Evolutionary conservation across 1,140 invertebrate species (phyloP).

Genomic region (Drosophila erecta): DNA sequence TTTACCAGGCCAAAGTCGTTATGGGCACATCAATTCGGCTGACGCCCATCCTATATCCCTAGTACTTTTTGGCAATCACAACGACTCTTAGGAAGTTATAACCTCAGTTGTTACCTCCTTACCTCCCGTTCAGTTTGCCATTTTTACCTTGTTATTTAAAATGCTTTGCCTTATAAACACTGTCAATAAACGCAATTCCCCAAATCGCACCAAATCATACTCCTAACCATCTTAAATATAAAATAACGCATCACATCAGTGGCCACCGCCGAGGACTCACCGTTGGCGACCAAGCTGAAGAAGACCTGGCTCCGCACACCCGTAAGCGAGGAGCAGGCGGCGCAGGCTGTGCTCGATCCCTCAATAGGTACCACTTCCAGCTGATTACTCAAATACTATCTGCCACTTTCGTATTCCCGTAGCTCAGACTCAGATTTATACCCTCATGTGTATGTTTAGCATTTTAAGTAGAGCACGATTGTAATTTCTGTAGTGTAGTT

Average conservation of each 20-base stretch:
- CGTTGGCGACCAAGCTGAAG: constrained; percentile 88
- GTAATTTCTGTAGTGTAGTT: constrained; percentile 7
- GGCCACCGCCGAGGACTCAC: constrained; percentile 87
- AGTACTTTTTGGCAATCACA: not conserved
- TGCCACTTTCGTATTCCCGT: constrained; percentile 4
- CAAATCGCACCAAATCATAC: constrained; percentile 17
- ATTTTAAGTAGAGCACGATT: not conserved
- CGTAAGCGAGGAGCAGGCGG: constrained; percentile 87
- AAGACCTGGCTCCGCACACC: constrained; percentile 89
- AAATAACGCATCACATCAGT: constrained; percentile 84
- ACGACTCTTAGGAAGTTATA: constrained; percentile 25
- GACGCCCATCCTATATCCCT: not conserved
- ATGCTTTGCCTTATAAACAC: constrained; percentile 24
- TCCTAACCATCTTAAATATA: constrained; percentile 13
- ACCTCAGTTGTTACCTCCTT: no score
- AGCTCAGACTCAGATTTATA: constrained; percentile 1
- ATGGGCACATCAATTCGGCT: not conserved
- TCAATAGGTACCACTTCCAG: constrained; percentile 85
- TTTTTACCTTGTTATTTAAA: constrained; percentile 14
- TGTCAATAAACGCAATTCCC: constrained; percentile 64
- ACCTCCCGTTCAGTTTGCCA: constrained; percentile 37
- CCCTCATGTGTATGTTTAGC: not conserved
- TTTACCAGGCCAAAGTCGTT: not conserved
- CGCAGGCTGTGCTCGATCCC: constrained; percentile 87
- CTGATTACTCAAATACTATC: constrained; percentile 23